Evolutionary conservation across 2,888 invertebrate species (phyloP).

Genomic region (Trichacis sp.): DNA sequence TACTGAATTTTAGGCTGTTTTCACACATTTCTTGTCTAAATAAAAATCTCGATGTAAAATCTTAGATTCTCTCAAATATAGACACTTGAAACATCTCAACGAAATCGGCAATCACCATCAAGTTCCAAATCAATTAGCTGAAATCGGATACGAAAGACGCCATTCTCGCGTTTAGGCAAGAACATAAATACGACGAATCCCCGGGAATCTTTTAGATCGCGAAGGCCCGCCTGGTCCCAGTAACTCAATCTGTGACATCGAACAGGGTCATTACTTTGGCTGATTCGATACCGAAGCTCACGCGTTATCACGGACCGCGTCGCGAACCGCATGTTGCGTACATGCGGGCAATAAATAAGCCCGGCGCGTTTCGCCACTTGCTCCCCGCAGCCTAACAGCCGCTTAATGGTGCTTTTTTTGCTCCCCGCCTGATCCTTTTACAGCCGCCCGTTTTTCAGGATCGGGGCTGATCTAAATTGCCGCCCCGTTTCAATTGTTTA

Average conservation of each 20-base stretch:
- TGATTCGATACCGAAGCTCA: slow-evolving; percentile 46
- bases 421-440: slow-evolving; percentile 1
- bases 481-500: slow-evolving; percentile 3
- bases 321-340: slow-evolving; percentile 43
- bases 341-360: slow-evolving; percentile 48
- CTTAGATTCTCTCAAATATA: too few species aligned
- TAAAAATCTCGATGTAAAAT: too few species aligned
- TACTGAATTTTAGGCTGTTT: too few species aligned
- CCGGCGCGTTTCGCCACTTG: slow-evolving; percentile 18
- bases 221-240: slow-evolving; percentile 41
- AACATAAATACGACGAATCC: slow-evolving; percentile 11
- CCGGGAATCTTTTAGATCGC: slow-evolving; percentile 11
- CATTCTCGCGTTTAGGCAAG: too few species aligned
- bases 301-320: slow-evolving; percentile 37
- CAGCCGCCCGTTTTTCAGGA: slow-evolving; percentile 8
- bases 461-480: slow-evolving; percentile 1
- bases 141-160: too few species aligned
- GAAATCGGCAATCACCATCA: too few species aligned
- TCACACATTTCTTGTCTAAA: too few species aligned
- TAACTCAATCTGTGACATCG: slow-evolving; percentile 56
- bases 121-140: too few species aligned
- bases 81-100: too few species aligned
- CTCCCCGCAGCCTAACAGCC: slow-evolving; percentile 4
- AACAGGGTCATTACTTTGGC: slow-evolving; percentile 58
- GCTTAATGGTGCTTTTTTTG: slow-evolving; percentile 26